A percentile compares a stretch with the other conserved stretches of the same genome.
Evolutionary conservation across 2,113 vertebrate species (phyloP).

Genomic region (Varanus komodoensis): DNA sequence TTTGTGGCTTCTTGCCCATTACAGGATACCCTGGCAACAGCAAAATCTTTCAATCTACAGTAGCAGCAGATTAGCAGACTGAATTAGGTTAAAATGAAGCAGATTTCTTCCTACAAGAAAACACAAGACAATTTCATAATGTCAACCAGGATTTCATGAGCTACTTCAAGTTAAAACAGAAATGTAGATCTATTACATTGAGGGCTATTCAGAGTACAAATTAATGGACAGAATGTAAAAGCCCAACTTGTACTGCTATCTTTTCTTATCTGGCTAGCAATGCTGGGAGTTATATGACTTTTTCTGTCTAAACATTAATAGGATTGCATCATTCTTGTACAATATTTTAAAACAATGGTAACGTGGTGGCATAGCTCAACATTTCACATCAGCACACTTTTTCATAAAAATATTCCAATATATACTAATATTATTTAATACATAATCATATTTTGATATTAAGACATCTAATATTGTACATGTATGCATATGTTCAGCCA

Average conservation of each 20-base stretch:
- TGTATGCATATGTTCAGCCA: background rate
- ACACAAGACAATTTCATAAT: slow-evolving; percentile 54
- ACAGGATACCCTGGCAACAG: slow-evolving; percentile 85
- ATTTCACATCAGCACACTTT: background rate
- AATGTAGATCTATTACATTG: slow-evolving; percentile 21
- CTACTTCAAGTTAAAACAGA: slow-evolving; percentile 21
- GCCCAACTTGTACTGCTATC: background rate
- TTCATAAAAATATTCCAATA: background rate
- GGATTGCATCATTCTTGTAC: background rate
- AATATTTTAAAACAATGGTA: background rate
- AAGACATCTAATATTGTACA: background rate
- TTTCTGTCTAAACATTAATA: too few species aligned
- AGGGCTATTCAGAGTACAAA: background rate
- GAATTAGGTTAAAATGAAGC: slow-evolving; percentile 64
- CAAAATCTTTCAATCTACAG: slow-evolving; percentile 73
- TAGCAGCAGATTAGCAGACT: slow-evolving; percentile 73
- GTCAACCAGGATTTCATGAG: slow-evolving; percentile 44
- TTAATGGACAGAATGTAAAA: background rate
- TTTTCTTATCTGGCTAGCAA: background rate
- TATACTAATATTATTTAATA: background rate
- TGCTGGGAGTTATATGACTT: too few species aligned
- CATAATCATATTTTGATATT: background rate
- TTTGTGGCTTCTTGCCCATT: slow-evolving; percentile 93
- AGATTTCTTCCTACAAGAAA: slow-evolving; percentile 75
- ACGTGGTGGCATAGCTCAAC: background rate